Evolutionary conservation across 1,140 invertebrate species (phyloP), one percentile per base, ranked within the genome.

Genomic region (Aricia agestis): DNA sequence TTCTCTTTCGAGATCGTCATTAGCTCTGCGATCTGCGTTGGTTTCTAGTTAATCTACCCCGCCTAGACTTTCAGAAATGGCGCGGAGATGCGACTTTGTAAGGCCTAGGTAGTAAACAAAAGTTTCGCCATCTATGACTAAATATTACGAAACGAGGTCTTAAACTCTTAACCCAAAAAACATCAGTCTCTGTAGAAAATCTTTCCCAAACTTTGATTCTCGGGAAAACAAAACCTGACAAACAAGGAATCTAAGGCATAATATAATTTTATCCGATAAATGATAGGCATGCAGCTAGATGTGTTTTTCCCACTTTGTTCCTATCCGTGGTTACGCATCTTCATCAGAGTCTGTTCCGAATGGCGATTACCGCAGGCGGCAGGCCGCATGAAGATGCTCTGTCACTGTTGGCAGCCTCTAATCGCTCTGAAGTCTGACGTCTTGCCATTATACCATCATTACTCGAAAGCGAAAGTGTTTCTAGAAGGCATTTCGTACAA

Each of bases 401-500:
- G 13, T 52, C 10, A 52, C 45, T 52, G 45, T 52, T 15, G 45
- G 9, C 45, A 52, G 45, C 13, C 45, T 15, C 45, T 52, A 52
- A 52, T 52, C 7, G 45, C 11, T 15, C 45, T 52, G 45, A 52
- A 5, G 45, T 13, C 45, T 52, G 45, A 52, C 45, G 45, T 13
- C 45, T 36, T 11, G 45, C 45, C 45, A 52, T 52, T 52, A 52
- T 15, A 52, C 45, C 11, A 15, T 52, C 45, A 15, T 52, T 52
- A 52, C 45, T 63, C 10, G 59, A 63, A 63, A 63, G 18, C 18
- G 59, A 25, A 63, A 63, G 59, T 63, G 17, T 6, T 25, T 63
- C 59, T 63, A 63, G 59, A 11, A 19, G n/a, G 58, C 58, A 59
- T 63, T 63, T 13, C 17, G 18, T 15, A 63, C 10, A 11, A 63